A percentile compares a stretch with the other conserved stretches of the same genome.
Evolutionary conservation across 2,797 vertebrate species (phyloP).

Genomic region (Pagetopsis macropterus): DNA sequence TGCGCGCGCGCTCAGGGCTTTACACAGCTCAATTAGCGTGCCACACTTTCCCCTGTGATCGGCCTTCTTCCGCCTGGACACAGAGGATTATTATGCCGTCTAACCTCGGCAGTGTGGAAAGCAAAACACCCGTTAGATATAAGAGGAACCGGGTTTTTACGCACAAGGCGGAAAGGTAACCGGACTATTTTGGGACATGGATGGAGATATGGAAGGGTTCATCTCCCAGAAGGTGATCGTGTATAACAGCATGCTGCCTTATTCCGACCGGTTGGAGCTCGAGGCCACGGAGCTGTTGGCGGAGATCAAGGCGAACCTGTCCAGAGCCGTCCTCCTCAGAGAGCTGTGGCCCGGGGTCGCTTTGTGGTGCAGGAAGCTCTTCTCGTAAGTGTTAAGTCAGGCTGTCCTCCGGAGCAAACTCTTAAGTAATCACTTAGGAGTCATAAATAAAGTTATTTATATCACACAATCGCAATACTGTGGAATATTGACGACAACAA

Average conservation of each 20-base stretch:
- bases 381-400: conserved; percentile 87
- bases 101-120: conserved; percentile 28
- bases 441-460: not conserved
- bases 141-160: conserved; percentile 22
- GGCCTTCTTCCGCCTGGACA: conserved; percentile 44
- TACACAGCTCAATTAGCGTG: conserved; percentile 73
- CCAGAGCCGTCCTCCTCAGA: conserved; percentile 89
- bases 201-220: conserved; percentile 59
- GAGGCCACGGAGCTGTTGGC: conserved; percentile 89
- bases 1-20: conserved; percentile 50
- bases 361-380: conserved; percentile 94
- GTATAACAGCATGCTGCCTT: conserved; percentile 93
- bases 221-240: conserved; percentile 92
- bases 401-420: not conserved
- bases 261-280: conserved; percentile 86
- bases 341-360: conserved; percentile 96
- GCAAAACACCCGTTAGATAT: conserved; percentile 19
- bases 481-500: not conserved
- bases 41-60: conserved; percentile 69
- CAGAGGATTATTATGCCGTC: conserved; percentile 67
- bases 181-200: conserved; percentile 59
- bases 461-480: not conserved
- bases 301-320: conserved; percentile 91
- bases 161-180: conserved; percentile 11
- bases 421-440: not conserved